Conservation (phyloP, 2,888 invertebrate species). For the Enoplolaimus lenunculus region DNA sequence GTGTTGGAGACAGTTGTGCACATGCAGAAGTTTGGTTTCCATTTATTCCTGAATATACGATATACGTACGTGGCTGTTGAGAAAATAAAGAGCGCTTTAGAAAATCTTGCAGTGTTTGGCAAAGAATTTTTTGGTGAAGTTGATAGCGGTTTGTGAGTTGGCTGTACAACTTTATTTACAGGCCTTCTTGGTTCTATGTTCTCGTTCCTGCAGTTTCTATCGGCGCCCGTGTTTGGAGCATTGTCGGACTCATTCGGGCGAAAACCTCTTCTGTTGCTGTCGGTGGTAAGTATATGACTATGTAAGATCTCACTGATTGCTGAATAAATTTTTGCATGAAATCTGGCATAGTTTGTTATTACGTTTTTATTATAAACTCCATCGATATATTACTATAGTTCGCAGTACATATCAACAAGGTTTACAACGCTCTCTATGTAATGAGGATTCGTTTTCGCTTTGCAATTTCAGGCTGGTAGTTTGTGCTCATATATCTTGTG, state of each 20-base stretch:
- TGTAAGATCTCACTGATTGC: too few relatives aligned
- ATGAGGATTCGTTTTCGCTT: slow-evolving; percentile 18
- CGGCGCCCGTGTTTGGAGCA: slow-evolving; percentile 82
- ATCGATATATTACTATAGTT: too few relatives aligned
- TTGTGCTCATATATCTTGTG: slow-evolving; percentile 71
- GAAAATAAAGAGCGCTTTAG: slow-evolving; percentile 6
- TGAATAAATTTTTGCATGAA: too few relatives aligned
- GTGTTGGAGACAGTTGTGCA: too few relatives aligned
- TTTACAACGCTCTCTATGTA: too few relatives aligned
- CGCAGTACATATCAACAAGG: too few relatives aligned
- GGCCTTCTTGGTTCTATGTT: slow-evolving; percentile 86
- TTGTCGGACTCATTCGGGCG: slow-evolving; percentile 87
- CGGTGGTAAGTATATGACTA: slow-evolving; percentile 61
- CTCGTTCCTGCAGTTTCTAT: slow-evolving; percentile 82
- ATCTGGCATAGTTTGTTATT: too few relatives aligned
- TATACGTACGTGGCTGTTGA: not conserved
- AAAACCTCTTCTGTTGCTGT: slow-evolving; percentile 65
- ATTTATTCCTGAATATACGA: not conserved
- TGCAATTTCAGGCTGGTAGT: slow-evolving; percentile 65
- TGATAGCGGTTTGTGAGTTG: too few relatives aligned
- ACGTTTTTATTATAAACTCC: too few relatives aligned
- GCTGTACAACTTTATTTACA: slow-evolving; percentile 32
- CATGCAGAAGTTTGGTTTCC: not conserved
- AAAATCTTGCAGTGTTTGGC: too few relatives aligned
- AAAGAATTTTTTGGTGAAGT: too few relatives aligned